Percentiles rank a stretch among this genome's conserved stretches.
These are phyloP conservation scores for Gymnoscopelus braueri DNA, from an alignment of 2,797 vertebrate genomes.

Conservation along the genomic window DNA sequence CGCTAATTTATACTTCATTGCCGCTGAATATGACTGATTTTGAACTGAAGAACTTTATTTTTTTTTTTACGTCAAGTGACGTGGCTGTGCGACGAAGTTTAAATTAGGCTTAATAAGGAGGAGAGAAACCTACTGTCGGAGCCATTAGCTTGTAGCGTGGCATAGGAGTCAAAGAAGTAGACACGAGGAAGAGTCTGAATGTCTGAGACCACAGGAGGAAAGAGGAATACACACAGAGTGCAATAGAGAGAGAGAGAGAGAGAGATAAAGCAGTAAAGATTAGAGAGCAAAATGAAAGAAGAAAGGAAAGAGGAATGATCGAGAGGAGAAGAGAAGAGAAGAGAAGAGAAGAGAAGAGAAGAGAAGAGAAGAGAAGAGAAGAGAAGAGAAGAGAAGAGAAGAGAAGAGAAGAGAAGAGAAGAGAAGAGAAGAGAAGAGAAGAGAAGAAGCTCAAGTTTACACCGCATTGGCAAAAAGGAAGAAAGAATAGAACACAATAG, in stretches of 20 bases:
- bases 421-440: constrained; percentile 17
- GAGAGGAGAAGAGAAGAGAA: background rate
- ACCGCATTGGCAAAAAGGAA: constrained; percentile 3
- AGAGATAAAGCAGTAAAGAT: constrained; percentile 19
- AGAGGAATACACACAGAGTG: constrained; percentile 15
- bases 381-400: constrained; percentile 12
- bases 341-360: constrained; percentile 13
- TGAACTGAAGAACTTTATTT: too few species aligned
- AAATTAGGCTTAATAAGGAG: constrained; percentile 18
- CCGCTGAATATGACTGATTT: background rate
- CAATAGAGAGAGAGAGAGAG: constrained; percentile 8
- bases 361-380: constrained; percentile 21
- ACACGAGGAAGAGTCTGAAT: constrained; percentile 91
- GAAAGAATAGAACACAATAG: too few species aligned
- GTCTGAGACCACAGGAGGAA: constrained; percentile 77
- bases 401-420: background rate
- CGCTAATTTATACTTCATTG: too few species aligned
- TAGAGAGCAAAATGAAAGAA: constrained; percentile 12
- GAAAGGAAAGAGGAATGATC: constrained; percentile 25
- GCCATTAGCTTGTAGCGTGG: constrained; percentile 86
- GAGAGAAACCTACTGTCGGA: constrained; percentile 85
- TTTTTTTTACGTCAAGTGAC: too few species aligned
- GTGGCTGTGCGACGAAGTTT: background rate
- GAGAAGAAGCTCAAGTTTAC: constrained; percentile 13
- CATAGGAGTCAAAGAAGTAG: constrained; percentile 92